Base-by-base conservation (phyloP, 1,140 invertebrate species). In the Aphelinus certus region DNA sequence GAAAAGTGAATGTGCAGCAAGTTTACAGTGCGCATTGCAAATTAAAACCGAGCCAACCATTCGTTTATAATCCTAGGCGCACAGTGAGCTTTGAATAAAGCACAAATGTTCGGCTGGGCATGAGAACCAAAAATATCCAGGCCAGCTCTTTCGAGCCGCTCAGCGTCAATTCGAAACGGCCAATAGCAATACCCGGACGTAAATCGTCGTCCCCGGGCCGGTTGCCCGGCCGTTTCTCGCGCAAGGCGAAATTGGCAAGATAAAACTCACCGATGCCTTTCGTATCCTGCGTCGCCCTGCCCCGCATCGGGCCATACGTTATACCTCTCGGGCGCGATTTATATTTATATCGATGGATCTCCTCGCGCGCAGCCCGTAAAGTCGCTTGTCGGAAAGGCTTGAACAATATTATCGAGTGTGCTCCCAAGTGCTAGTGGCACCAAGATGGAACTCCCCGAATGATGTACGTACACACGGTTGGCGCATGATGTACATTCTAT, bases 161-260 rank as follows among this genome's bases (percentile, higher is more conserved):
- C 5, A n/a, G 26, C 57, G 4, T 10, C 53, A 10, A 55, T 55
- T 55, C 10, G 53, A 26, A 26, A 60, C 46, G 45, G 10, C 67
- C 46, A 69, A 58, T 60, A 60, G 45, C 4, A 4, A 48, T 60
- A 46, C 48, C 2, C 7, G 60, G 2, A 26, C n/a, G 45, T 74
- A 57, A 56, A 61, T 70, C 61, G 56, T 71, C 71, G 47, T 73
- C 64, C 71, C 3, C 9, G 4, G 10, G 3, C 45, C 46, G 56
- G 2, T 69, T 58, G 57, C 56, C 4, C 46, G 45, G 42, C 3
- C 10, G 10, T n/a, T 26, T 67, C 26, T 47, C 47, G 58, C 5
- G 26, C 9, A 60, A 70, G 58, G 48, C 48, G 46, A 62, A 62
- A 63, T 71, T 71, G 48, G 69, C 69, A 71, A 62, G 60, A 63